Conservation (phyloP, 2,888 invertebrate species). For the Spodoptera picta region DNA sequence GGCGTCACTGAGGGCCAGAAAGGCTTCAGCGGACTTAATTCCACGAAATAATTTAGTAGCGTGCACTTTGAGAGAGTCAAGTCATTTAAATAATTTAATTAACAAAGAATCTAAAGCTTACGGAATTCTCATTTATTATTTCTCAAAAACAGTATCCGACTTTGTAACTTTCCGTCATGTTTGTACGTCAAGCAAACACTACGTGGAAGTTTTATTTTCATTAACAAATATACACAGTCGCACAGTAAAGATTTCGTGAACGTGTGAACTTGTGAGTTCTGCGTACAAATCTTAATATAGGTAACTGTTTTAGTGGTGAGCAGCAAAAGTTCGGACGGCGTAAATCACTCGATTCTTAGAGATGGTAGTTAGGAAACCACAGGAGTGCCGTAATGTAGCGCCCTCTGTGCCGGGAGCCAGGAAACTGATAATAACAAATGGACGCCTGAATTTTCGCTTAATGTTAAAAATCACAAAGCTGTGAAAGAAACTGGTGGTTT, state of each 20-base stretch:
- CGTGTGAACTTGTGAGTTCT: slow-evolving; percentile 47
- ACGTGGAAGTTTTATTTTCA: slow-evolving; percentile 42
- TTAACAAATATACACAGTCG: slow-evolving; percentile 29
- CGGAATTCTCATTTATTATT: slow-evolving; percentile 68
- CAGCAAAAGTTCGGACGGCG: slow-evolving; percentile 64
- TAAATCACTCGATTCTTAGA: slow-evolving; percentile 74
- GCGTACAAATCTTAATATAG: slow-evolving; percentile 66
- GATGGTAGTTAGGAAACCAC: slow-evolving; percentile 74
- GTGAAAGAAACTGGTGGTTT: slow-evolving; percentile 25
- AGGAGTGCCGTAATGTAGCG: slow-evolving; percentile 72
- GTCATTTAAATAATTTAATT: slow-evolving; percentile 79
- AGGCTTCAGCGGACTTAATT: slow-evolving; percentile 72
- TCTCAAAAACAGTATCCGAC: slow-evolving; percentile 57
- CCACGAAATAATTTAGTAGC: slow-evolving; percentile 74
- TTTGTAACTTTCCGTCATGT: slow-evolving; percentile 53
- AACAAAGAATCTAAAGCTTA: slow-evolving; percentile 72
- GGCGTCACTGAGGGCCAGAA: slow-evolving; percentile 64
- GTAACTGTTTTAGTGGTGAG: slow-evolving; percentile 48
- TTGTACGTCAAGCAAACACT: slow-evolving; percentile 36
- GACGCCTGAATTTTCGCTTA: slow-evolving; percentile 64
- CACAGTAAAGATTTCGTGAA: slow-evolving; percentile 18
- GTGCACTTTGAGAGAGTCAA: slow-evolving; percentile 74
- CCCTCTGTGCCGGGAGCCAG: slow-evolving; percentile 58
- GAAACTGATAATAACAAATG: slow-evolving; percentile 76
- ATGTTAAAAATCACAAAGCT: slow-evolving; percentile 62